These are phyloP conservation scores for Linurgus olivaceus DNA, from an alignment of 2,797 vertebrate genomes.

Conservation along the genomic window DNA sequence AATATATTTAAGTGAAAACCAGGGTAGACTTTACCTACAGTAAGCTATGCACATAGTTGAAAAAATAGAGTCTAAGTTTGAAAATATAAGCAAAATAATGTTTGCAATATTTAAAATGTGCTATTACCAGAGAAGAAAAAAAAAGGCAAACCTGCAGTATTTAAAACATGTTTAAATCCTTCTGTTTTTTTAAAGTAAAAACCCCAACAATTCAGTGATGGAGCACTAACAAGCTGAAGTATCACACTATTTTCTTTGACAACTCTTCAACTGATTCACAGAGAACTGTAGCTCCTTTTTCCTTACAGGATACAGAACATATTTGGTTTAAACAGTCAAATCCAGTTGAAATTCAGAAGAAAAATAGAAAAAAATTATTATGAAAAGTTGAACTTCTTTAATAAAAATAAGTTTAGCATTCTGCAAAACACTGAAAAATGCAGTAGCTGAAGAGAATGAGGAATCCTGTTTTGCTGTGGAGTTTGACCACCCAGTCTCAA, in stretches of 20 bases:
- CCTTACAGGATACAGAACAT: neutral
- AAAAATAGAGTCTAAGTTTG: neutral
- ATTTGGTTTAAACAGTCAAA: neutral
- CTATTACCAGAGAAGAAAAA: neutral
- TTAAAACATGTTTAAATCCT: neutral
- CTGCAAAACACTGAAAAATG: neutral
- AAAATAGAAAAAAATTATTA: neutral
- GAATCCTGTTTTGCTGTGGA: neutral
- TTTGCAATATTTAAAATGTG: neutral
- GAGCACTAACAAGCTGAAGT: neutral
- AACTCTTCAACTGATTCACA: neutral
- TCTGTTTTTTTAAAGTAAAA: neutral
- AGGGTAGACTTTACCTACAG: neutral
- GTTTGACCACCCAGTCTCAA: conserved; percentile 10
- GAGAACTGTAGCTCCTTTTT: neutral
- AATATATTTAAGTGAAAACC: neutral
- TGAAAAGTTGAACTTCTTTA: neutral
- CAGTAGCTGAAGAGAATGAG: neutral
- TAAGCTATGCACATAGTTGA: neutral
- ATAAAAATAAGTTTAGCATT: neutral
- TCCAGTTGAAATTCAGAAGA: neutral
- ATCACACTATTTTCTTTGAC: neutral
- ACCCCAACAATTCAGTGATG: rapidly evolving
- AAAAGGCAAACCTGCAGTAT: neutral
- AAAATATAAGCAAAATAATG: neutral